Evolutionary conservation across 2,888 invertebrate genomes (phyloP), one percentile per base, ranked within the genome.

Genomic region (Lasioglossum malachurum): DNA sequence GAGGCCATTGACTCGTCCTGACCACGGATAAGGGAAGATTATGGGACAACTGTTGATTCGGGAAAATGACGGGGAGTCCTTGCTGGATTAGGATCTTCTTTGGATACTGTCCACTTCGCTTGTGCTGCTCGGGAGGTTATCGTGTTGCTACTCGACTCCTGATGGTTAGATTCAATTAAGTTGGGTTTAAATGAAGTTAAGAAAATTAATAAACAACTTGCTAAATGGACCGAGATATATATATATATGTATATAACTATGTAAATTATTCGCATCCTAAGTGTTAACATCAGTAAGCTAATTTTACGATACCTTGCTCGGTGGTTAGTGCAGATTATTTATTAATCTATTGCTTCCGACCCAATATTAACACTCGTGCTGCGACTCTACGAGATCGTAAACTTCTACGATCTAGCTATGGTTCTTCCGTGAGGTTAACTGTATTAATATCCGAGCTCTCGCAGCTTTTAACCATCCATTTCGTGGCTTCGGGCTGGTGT

Each of bases 1-100:
- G 12, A 38, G 69, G 35, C n/a, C 38, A 69, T 69, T 38, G 38
- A 38, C 69, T 38, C 23, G 38, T 3, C 38, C 35, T 69, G 38
- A n/a, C 69, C 23, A 41, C 16, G 38, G 35, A 35, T 57, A 57
- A 23, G 38, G 10, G n/a, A 69, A 69, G 38, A 69, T 69, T 69
- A 69, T 69, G 69, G 69, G 69, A 69, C 69, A 69, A 69, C 69
- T 69, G 69, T 69, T 69, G 69, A 69, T 69, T 69, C 69, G 23
- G 69, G 38, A n/a, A 23, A 69, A 41, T 69, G 67, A 31, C 35
- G 19, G 3, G 8, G 19, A 19, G 16, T 35, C 35, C 16, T 8
- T 67, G 67, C 0, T 19, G 16, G 67, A 67, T 67, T 35, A 19
- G 0, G 14, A 67, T 67, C 19, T 19, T 67, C 31, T 67, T 67